phyloP scores from a whole-genome alignment of 1,140 invertebrate genomes.

The Scaptodrosophila lebanonensis region DNA sequence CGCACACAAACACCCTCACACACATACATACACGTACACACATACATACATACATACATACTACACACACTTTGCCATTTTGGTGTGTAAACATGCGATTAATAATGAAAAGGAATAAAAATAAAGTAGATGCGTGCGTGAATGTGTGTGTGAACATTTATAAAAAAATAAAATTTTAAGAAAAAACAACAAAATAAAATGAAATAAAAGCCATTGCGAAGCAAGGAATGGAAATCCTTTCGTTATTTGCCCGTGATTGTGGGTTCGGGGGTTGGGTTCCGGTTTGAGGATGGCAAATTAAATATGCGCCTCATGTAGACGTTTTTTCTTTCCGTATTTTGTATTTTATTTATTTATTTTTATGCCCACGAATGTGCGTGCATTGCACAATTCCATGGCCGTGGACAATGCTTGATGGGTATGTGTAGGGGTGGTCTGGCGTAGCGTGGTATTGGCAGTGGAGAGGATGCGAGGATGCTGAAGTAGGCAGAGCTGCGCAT shows the following conservation, averaged over 20 bases:
- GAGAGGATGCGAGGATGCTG: no score
- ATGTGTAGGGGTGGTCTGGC: no score
- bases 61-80: constrained; percentile 40
- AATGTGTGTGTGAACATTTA: background rate
- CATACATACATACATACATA: constrained; percentile 3
- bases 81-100: constrained; percentile 69
- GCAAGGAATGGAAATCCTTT: constrained; percentile 62
- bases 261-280: background rate
- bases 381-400: constrained; percentile 45
- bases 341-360: constrained; percentile 19
- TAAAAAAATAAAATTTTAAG: no score
- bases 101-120: constrained; percentile 68
- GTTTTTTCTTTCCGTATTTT: constrained; percentile 10
- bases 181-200: constrained; percentile 19
- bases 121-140: constrained; percentile 35
- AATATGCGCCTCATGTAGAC: constrained; percentile 69
- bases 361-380: constrained; percentile 64
- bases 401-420: no score
- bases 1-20: background rate
- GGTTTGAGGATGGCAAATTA: constrained; percentile 37
- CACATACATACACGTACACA: background rate
- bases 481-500: no score
- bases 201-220: constrained; percentile 22
- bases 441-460: no score
- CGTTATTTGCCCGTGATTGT: constrained; percentile 28